These are phyloP conservation scores for Diadegma fenestrale DNA, from an alignment of 2,888 invertebrate genomes.

Conservation along the genomic window DNA sequence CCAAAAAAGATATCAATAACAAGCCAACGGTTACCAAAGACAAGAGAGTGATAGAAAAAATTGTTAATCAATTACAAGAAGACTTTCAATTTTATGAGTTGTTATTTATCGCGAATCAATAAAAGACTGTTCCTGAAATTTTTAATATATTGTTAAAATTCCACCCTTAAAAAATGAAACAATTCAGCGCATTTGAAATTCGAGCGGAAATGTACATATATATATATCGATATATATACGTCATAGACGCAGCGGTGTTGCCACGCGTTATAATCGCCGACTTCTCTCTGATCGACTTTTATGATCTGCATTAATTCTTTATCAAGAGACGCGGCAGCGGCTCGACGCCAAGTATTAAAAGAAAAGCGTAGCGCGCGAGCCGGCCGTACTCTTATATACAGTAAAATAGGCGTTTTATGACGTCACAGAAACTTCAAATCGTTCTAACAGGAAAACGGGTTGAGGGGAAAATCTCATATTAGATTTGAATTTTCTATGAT, in stretches of 20 bases:
- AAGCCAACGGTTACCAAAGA: slow-evolving; percentile 29
- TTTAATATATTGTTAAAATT: slow-evolving; percentile 23
- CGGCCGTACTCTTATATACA: no score
- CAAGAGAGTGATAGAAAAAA: slow-evolving; percentile 34
- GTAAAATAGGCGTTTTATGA: no score
- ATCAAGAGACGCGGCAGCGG: no score
- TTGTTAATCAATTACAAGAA: slow-evolving; percentile 31
- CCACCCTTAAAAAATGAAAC: slow-evolving; percentile 7
- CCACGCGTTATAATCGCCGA: slow-evolving; percentile 29
- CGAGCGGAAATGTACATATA: slow-evolving; percentile 16
- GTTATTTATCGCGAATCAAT: slow-evolving; percentile 20
- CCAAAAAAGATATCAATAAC: slow-evolving; percentile 33
- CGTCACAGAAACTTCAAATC: no score
- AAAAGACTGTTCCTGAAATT: slow-evolving; percentile 22
- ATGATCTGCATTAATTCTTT: slow-evolving; percentile 22
- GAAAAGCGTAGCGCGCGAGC: no score
- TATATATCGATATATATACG: slow-evolving; percentile 5
- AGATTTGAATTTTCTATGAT: no score
- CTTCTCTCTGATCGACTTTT: slow-evolving; percentile 25
- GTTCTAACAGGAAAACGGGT: no score
- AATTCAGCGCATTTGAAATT: slow-evolving; percentile 16
- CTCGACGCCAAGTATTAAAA: no score
- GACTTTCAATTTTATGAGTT: slow-evolving; percentile 17
- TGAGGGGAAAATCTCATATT: no score
- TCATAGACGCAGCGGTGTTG: slow-evolving; percentile 18